Conservation (phyloP, 2,113 vertebrate genomes). For the Haliaeetus leucogaster region DNA sequence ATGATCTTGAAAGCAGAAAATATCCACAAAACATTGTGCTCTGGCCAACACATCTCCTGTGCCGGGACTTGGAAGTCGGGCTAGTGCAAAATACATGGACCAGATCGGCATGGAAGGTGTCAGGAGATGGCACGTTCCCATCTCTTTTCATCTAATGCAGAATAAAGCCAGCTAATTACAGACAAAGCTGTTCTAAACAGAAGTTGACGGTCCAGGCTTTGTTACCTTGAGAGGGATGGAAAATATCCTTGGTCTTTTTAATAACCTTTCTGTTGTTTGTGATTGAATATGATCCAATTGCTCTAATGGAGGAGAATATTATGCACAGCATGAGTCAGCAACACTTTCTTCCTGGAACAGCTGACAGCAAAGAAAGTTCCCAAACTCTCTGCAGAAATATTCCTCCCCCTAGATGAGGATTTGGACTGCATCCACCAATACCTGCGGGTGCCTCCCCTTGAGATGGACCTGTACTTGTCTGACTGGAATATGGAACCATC, state of each 20-base stretch:
- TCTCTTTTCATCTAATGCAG: not conserved
- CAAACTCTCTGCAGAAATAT: slow-evolving; percentile 39
- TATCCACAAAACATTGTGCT: not conserved
- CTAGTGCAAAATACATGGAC: not conserved
- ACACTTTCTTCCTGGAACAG: slow-evolving; percentile 45
- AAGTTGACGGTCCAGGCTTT: slow-evolving; percentile 5
- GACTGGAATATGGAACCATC: not conserved
- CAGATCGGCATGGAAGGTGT: slow-evolving; percentile 12
- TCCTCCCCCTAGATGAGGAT: not conserved
- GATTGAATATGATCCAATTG: slow-evolving; percentile 59
- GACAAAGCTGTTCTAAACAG: not conserved
- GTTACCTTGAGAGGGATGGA: slow-evolving; percentile 34
- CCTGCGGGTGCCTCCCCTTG: not conserved
- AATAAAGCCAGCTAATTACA: slow-evolving; percentile 12
- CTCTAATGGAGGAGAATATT: slow-evolving; percentile 50
- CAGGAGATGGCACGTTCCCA: not conserved
- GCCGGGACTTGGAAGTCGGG: not conserved
- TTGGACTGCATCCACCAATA: not conserved
- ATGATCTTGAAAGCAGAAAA: slow-evolving; percentile 17
- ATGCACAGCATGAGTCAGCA: slow-evolving; percentile 62
- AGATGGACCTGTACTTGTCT: not conserved
- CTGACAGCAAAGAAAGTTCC: slow-evolving; percentile 42
- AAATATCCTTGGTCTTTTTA: slow-evolving; percentile 44
- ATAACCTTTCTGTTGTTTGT: slow-evolving; percentile 40
- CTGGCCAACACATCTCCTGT: not conserved